These are phyloP conservation scores for Cercocebus atys DNA, from an alignment of 2,113 vertebrate species.

Conservation along the genomic window DNA sequence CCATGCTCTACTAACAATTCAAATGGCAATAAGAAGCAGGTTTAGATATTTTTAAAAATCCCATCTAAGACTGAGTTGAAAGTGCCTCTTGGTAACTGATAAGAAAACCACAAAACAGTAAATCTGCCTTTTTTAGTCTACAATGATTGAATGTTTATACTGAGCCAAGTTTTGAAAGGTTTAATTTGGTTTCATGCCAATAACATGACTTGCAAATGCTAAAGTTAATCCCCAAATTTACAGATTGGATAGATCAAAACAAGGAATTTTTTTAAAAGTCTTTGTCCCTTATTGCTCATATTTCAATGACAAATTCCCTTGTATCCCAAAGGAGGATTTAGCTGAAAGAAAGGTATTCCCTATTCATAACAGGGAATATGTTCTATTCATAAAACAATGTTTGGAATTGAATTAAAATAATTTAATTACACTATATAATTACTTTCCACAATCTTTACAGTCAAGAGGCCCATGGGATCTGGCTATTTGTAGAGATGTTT, in stretches of 20 bases:
- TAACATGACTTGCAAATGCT: conserved; percentile 45
- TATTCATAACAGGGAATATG: conserved; percentile 78
- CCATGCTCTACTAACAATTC: neutral
- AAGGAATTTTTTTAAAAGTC: conserved; percentile 34
- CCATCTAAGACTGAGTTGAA: neutral
- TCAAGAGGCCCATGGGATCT: conserved; percentile 59
- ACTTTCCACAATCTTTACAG: conserved; percentile 79
- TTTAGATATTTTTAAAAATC: neutral
- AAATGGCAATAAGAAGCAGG: neutral
- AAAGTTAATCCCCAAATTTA: conserved; percentile 51
- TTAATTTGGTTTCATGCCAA: conserved; percentile 63
- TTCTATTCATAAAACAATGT: conserved; percentile 82
- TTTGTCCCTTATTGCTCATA: conserved; percentile 64
- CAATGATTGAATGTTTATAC: conserved; percentile 24
- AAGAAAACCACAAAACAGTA: conserved; percentile 4
- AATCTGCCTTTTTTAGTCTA: neutral
- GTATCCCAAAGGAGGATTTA: conserved; percentile 71
- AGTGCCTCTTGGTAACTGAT: neutral
- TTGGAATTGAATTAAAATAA: conserved; percentile 86
- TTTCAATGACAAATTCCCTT: conserved; percentile 75
- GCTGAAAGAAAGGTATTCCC: conserved; percentile 77
- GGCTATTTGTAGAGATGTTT: conserved; percentile 74
- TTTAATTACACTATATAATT: conserved; percentile 85
- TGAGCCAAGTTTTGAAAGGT: conserved; percentile 67
- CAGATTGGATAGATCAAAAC: conserved; percentile 67